Percentiles rank a stretch among this genome's conserved stretches.
Conservation (phyloP, 2,113 vertebrate species). For the Rhinolophus ferrumequinum region DNA sequence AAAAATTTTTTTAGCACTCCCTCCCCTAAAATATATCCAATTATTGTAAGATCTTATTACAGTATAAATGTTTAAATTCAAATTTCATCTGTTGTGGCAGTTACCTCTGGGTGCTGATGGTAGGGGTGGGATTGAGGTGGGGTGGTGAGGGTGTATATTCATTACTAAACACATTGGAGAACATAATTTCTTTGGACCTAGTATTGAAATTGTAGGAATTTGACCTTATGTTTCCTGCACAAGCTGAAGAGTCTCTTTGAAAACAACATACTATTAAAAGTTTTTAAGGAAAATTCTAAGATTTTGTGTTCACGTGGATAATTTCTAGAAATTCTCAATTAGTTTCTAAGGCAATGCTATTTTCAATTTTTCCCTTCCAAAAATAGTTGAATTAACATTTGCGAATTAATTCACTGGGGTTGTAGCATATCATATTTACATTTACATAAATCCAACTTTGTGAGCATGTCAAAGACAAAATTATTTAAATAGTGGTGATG, state of each 20-base stretch:
- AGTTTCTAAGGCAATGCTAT: not conserved
- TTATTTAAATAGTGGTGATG: not conserved
- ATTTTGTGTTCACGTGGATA: not conserved
- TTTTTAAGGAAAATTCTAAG: not conserved
- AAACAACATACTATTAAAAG: not conserved
- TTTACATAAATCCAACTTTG: constrained; percentile 2
- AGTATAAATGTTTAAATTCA: constrained; percentile 32
- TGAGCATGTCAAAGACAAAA: not conserved
- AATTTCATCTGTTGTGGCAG: not conserved
- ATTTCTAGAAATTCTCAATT: constrained; percentile 34
- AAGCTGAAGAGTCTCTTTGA: not conserved
- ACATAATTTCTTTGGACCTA: not conserved
- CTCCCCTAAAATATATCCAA: not conserved
- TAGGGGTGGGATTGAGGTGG: too few species aligned
- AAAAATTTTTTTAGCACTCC: not conserved
- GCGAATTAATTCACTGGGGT: constrained; percentile 9
- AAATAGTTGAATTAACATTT: constrained; percentile 34
- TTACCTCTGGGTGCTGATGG: not conserved
- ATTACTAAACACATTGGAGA: not conserved
- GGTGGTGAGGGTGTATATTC: not conserved
- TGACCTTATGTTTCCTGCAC: not conserved
- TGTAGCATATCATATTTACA: constrained; percentile 11
- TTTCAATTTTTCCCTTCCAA: not conserved
- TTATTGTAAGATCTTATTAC: not conserved
- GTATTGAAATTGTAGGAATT: not conserved